Evolutionary conservation across 2,113 vertebrate genomes (phyloP).

Genomic region (Chamaetylas fuelleborni): DNA sequence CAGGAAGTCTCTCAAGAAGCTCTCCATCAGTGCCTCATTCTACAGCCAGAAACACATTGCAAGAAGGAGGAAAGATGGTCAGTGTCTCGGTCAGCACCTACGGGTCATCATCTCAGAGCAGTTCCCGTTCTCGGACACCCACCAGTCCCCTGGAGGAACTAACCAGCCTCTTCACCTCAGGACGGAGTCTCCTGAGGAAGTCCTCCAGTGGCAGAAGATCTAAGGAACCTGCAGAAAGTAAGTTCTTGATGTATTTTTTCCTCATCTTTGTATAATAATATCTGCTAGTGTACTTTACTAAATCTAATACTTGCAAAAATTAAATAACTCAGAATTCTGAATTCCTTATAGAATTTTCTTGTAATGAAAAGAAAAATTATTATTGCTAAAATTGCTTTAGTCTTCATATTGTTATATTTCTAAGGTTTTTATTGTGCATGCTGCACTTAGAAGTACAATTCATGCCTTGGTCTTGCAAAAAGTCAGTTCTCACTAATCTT

Average conservation of each 20-base stretch:
- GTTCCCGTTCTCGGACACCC: constrained; percentile 87
- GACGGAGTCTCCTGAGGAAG: constrained; percentile 85
- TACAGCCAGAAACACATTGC: constrained; percentile 82
- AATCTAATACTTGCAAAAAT: background rate
- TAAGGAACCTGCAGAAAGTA: constrained; percentile 88
- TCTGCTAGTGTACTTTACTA: background rate
- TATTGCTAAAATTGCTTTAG: background rate
- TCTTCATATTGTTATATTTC: background rate
- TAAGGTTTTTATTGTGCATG: background rate
- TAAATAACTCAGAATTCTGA: background rate
- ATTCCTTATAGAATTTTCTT: background rate
- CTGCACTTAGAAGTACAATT: background rate
- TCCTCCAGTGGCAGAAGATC: constrained; percentile 85
- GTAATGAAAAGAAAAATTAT: background rate
- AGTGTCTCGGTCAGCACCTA: constrained; percentile 80
- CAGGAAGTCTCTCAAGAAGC: constrained; percentile 87
- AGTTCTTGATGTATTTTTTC: constrained; percentile 51
- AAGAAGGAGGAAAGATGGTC: constrained; percentile 83
- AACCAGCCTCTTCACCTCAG: constrained; percentile 86
- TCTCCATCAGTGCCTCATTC: constrained; percentile 88
- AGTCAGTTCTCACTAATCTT: background rate
- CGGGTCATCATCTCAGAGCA: constrained; percentile 80
- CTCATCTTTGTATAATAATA: background rate
- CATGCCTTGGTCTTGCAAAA: background rate
- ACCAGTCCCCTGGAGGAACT: constrained; percentile 93